phyloP scores from a whole-genome alignment of 2,888 invertebrate genomes.

The Mimachlamys varia region DNA sequence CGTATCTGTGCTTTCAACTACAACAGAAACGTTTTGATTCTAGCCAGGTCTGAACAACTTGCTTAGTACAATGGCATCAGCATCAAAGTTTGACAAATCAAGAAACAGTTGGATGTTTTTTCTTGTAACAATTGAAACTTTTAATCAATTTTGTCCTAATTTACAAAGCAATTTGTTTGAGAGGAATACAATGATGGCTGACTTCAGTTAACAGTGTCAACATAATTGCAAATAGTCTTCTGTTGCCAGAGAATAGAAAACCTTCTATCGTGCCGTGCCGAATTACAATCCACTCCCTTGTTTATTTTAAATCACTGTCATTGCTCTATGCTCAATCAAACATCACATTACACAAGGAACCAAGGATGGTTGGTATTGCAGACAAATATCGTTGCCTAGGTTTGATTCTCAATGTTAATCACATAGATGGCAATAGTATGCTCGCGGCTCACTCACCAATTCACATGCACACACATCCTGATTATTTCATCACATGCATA shows the following conservation, averaged over 20 bases:
- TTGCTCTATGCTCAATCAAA: neutral
- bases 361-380: neutral
- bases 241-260: neutral
- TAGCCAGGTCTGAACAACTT: neutral
- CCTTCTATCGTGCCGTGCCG: neutral
- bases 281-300: neutral
- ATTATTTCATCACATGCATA: constrained; percentile 12
- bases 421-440: neutral
- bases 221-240: neutral
- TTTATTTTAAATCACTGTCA: neutral
- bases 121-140: neutral
- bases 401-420: neutral
- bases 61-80: neutral
- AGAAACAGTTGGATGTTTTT: neutral
- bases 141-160: constrained; percentile 4
- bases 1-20: neutral
- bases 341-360: neutral
- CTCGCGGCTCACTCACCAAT: neutral
- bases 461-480: constrained; percentile 26
- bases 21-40: neutral
- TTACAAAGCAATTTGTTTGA: neutral
- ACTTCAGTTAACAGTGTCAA: neutral
- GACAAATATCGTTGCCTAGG: neutral
- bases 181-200: neutral
- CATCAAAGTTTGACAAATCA: neutral